Base-by-base conservation (phyloP, 2,797 vertebrate species). In the Chiropotes sagulatus region DNA sequence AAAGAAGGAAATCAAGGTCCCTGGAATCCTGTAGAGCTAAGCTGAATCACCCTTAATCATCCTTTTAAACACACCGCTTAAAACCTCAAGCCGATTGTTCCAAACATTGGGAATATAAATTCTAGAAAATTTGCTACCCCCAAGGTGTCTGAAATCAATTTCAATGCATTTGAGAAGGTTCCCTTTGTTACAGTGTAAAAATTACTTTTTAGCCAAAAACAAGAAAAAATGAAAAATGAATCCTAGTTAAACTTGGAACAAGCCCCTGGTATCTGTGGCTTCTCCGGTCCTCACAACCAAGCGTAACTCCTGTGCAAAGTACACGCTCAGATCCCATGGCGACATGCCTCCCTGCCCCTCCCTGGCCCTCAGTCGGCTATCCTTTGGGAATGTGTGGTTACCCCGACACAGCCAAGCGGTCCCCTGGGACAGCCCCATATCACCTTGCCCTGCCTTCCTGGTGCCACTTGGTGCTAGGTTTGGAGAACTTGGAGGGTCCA, bases 51-150 rank as follows among this genome's bases (percentile, higher is more conserved):
- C 67, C 75, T 94, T 50, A 67, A n/a, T 88, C 70, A 72, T 61
- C 36, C 88, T 86, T 94, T 52, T 46, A 90, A 94, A 82, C 20
- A 33, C 5, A 30, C 13, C 2, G 50, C 10, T 15, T 36, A 28
- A 85, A 79, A 72, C 79, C 86, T 85, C 82, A 88, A 80, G 17
- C 54, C 54, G 64, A 28, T 70, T 78, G 76, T 78, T 85, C 54
- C 48, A 85, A 94, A 90, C n/a, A 28, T 1, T 73, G 39, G 39
- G 75, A 92, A 83, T 75, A 70, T 50, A 88, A 84, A 80, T 93
- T 72, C 83, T 50, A 67, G 46, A 48, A 89, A 61, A 89, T 14
- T 41, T 72, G 67, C 67, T 48, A 17, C 57, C 13, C n/a, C 36
- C 20, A 22, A 81, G 75, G 19, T 85, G 67, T 70, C 83, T 72